Evolutionary conservation across 2,113 vertebrate species (phyloP), one percentile per base, ranked within the genome.

Genomic region (Anguilla japonica): DNA sequence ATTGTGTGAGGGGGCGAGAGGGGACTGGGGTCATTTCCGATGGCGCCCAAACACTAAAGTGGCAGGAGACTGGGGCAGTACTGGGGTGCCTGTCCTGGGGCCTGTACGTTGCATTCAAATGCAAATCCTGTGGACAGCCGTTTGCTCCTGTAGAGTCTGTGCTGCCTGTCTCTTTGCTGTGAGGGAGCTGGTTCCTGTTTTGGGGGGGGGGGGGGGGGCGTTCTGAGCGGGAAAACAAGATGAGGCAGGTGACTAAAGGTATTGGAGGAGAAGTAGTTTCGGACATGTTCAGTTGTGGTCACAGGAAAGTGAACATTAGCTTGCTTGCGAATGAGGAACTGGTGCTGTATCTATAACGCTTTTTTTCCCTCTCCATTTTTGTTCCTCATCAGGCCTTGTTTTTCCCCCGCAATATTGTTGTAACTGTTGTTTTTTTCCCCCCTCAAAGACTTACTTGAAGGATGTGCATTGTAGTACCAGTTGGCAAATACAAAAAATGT

Each of bases 281-380:
- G 13, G n/a, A 75, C 6, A 22, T 75, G 26, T 34, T 13, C 11
- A 34, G 6, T 75, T 11, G n/a, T 11, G 71, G n/a, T 34, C 3
- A 75, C 71, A 34, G 11, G 71, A 75, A 75, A 75, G 71, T 75
- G 71, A 75, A 75, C 11, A 22, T 8, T n/a, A 22, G 34, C 34
- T 34, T 34, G 63, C 57, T 18, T 60, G 57, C n/a, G 63, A 71
- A 71, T 20, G 71, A 63, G 56, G 94, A 93, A 93, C 93, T 95
- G 96, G 95, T 95, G 95, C 95, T 96, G 94, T 94, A 93, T 94
- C 92, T 93, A 96, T 96, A 96, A 96, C 96, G 96, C 93, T 92
- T 1, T 75, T 93, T 91, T 93, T 91, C 91, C 91, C 92, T 89
- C 8, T 11, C 15, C 15, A 67, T 26, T 67, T 67, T 67, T 67